Evolutionary conservation across 1,140 invertebrate species (phyloP).

Genomic region (Euschistus heros): DNA sequence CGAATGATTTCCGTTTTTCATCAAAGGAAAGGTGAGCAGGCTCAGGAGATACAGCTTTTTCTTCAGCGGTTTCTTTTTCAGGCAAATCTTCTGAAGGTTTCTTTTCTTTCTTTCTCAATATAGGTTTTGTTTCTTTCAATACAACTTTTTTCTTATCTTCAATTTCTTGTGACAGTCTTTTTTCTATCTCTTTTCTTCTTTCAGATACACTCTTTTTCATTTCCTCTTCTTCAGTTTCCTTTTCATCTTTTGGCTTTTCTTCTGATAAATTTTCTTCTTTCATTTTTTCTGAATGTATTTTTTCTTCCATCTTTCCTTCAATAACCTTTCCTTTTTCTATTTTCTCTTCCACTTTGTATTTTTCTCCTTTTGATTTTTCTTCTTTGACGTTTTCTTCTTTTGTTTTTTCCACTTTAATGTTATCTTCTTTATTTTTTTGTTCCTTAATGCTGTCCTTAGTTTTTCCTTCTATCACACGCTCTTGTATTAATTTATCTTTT

Average conservation of each 20-base stretch:
- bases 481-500: background rate
- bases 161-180: conserved; percentile 49
- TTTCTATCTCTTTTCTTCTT: conserved; percentile 55
- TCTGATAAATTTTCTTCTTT: conserved; percentile 48
- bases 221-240: conserved; percentile 31
- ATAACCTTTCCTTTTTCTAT: background rate
- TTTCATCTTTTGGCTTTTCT: conserved; percentile 43
- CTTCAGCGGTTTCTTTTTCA: conserved; percentile 37
- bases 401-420: background rate
- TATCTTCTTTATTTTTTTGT: conserved; percentile 3
- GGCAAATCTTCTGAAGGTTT: conserved; percentile 56
- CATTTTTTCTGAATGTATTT: background rate
- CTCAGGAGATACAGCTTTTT: conserved; percentile 29
- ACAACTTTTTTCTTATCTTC: conserved; percentile 37
- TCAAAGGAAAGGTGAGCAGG: conserved; percentile 29
- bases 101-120: conserved; percentile 37
- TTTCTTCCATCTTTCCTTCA: background rate
- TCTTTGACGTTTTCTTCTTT: conserved; percentile 5
- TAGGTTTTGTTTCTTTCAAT: conserved; percentile 18
- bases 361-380: conserved; percentile 1
- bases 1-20: conserved; percentile 31
- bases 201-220: conserved; percentile 53
- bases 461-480: background rate
- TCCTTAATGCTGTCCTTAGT: too few relatives aligned
- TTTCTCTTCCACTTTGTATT: conserved; percentile 4